These are phyloP conservation scores for Cairina moschata DNA, from an alignment of 2,113 vertebrate species.

Conservation along the genomic window DNA sequence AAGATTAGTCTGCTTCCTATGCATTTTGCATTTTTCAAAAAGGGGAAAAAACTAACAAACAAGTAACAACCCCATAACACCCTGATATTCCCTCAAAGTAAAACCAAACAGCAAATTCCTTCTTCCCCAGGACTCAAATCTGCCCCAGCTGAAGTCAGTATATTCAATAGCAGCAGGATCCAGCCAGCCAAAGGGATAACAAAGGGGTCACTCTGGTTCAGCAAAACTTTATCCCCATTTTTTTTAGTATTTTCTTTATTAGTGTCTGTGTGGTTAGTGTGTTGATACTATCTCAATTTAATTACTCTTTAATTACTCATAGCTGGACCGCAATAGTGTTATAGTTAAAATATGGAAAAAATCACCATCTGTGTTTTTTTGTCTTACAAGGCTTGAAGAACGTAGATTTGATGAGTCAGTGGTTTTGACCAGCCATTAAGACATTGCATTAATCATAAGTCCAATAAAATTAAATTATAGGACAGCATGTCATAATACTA, in stretches of 20 bases:
- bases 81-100: background rate
- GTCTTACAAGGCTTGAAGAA: background rate
- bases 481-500: background rate
- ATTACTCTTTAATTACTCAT: background rate
- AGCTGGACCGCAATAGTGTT: background rate
- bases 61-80: background rate
- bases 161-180: background rate
- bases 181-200: accelerated
- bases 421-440: background rate
- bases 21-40: background rate
- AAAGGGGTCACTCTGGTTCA: background rate
- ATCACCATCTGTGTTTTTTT: background rate
- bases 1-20: background rate
- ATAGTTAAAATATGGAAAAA: background rate
- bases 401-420: background rate
- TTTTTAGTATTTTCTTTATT: background rate
- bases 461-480: background rate
- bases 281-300: background rate
- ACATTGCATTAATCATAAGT: background rate
- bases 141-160: background rate
- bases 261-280: background rate
- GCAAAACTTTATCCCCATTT: background rate
- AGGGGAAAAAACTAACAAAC: background rate
- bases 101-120: background rate
- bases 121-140: background rate